Evolutionary conservation across 1,140 invertebrate species (phyloP).

Genomic region (Tetragonula clypearis): DNA sequence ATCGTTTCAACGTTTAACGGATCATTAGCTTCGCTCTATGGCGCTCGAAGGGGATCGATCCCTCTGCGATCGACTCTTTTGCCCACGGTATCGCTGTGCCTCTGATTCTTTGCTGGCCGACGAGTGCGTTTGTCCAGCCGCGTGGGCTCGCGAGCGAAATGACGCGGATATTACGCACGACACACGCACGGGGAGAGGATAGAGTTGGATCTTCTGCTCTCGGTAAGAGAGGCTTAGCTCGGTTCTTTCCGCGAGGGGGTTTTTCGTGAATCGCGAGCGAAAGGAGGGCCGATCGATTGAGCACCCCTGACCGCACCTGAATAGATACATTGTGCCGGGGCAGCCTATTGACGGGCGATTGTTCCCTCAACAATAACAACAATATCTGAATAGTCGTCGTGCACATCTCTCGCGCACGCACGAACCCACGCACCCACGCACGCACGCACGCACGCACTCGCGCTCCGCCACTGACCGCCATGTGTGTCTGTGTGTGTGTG

Average conservation of each 20-base stretch:
- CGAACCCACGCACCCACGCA: constrained; percentile 64
- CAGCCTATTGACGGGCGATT: constrained; percentile 81
- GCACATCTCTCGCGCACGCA: constrained; percentile 77
- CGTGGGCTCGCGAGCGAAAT: no score
- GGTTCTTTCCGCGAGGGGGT: constrained; percentile 41
- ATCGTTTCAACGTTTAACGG: neutral
- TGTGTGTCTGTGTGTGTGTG: no score
- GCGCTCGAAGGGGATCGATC: neutral
- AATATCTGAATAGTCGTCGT: constrained; percentile 81
- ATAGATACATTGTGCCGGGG: constrained; percentile 81
- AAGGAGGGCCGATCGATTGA: constrained; percentile 74
- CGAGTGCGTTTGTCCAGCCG: no score
- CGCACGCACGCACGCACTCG: constrained; percentile 43
- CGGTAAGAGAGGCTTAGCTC: neutral
- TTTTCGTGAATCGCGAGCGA: constrained; percentile 66
- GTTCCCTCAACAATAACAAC: constrained; percentile 82
- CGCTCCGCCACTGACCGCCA: no score
- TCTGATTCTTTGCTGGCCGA: no score
- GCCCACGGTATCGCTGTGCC: no score
- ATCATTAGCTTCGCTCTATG: neutral
- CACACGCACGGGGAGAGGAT: neutral
- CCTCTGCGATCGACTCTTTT: no score
- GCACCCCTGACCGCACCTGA: constrained; percentile 80
- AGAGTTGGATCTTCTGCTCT: neutral
- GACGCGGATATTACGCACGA: no score